These are phyloP conservation scores for Daphoenositta chrysoptera DNA, from an alignment of 2,113 vertebrate genomes.

Conservation along the genomic window DNA sequence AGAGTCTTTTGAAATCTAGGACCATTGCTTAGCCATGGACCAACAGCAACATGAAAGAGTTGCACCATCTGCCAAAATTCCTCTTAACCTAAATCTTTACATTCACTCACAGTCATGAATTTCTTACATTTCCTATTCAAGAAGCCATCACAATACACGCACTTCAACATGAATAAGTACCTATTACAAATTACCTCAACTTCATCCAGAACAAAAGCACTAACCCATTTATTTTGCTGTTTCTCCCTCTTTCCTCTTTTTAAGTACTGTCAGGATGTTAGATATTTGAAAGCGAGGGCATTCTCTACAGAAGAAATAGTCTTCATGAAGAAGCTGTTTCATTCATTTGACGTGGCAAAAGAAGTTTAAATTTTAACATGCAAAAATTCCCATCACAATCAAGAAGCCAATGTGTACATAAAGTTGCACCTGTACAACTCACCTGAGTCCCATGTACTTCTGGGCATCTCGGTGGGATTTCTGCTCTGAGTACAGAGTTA, in stretches of 20 bases:
- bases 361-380: not conserved
- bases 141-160: not conserved
- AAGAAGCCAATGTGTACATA: fast-evolving
- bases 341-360: not conserved
- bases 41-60: not conserved
- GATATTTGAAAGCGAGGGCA: not conserved
- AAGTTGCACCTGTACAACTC: not conserved
- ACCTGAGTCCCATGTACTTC: not conserved
- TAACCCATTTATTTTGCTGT: not conserved
- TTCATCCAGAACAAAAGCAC: not conserved
- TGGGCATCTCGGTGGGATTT: not conserved
- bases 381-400: not conserved
- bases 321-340: not conserved
- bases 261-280: not conserved
- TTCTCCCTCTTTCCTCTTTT: not conserved
- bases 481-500: not conserved
- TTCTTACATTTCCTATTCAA: not conserved
- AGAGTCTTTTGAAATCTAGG: not conserved
- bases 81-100: not conserved
- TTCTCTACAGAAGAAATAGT: not conserved
- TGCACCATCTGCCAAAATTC: not conserved
- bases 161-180: not conserved
- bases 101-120: not conserved
- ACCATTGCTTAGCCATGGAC: not conserved
- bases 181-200: not conserved